Percentiles rank a stretch among this genome's conserved stretches.
phyloP scores from a whole-genome alignment of 2,888 invertebrate genomes.

The Netelia inedita region DNA sequence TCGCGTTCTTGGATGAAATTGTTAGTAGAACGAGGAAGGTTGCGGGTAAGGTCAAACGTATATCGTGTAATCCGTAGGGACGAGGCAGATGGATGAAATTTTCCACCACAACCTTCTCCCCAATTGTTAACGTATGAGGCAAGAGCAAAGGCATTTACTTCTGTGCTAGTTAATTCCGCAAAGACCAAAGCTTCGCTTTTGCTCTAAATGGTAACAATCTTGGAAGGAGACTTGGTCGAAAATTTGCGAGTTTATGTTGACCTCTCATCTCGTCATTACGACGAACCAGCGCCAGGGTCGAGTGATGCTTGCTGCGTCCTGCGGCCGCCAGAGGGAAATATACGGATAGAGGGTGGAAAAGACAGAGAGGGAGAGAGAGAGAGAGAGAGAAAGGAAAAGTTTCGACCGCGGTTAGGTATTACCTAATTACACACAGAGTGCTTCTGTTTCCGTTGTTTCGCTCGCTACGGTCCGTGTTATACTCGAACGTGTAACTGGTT shows the following conservation, averaged over 20 bases:
- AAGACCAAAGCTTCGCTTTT: too few species aligned
- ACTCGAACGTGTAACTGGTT: not conserved
- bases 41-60: too few species aligned
- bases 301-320: not conserved
- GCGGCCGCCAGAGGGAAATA: not conserved
- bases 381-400: not conserved
- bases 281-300: not conserved
- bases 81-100: too few species aligned
- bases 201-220: too few species aligned
- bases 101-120: too few species aligned
- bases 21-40: too few species aligned
- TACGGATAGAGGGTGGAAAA: not conserved
- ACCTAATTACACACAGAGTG: not conserved
- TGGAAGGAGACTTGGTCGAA: not conserved
- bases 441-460: not conserved
- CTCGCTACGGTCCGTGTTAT: not conserved
- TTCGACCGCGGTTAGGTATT: conserved; percentile 11
- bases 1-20: too few species aligned
- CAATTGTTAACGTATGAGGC: too few species aligned
- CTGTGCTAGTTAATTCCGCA: too few species aligned
- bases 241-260: not conserved
- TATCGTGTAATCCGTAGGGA: too few species aligned
- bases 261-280: not conserved
- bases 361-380: conserved; percentile 24
- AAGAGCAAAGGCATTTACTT: too few species aligned